Base-by-base conservation (phyloP, 2,113 vertebrate genomes). In the Osmerus mordax region DNA sequence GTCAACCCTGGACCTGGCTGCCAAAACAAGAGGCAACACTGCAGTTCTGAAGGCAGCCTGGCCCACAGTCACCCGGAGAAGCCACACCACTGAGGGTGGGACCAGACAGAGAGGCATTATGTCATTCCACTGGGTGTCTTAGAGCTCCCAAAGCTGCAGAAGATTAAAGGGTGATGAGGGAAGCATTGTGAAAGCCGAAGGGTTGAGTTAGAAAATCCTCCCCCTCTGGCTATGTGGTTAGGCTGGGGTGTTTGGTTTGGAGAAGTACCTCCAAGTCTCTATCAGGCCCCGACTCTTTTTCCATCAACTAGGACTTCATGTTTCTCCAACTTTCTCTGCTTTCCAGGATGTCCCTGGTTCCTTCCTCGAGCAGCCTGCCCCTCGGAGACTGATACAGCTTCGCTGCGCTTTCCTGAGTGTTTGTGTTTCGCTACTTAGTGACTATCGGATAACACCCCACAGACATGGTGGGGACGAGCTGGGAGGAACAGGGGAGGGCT, bases 371-470 rank as follows among this genome's bases (percentile, higher is more conserved):
- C 41, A 58, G 62, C 79, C 63, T 6, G 11, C 18, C 62, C 47
- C 68, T 64, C 54, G 0, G 76, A 53, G 67, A 66, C 41, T 70
- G 60, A 56, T 41, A 53, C 52, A 67, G 72, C 59, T 74, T 73
- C 61, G 0, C 53, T 53, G 52, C 19, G 75, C 51, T 74, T 58
- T 73, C 55, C 64, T 75, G 63, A 7, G 15, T 62, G 60, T 89
- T 91, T 84, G 72, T 76, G 77, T 89, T 89, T 84, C 47, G 0
- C 82, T 81, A 83, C 80, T 84, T 78, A 75, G 79, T 41, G 69
- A 75, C 78, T 86, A 90, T 91, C 88, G 87, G 86, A 87, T 88
- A 87, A 84, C 81, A 81, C 75, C 69, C 53, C 73, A 66, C 72
- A 78, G 78, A 78, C 54, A 66, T 66, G 9, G n/a, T 58, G 47